phyloP scores from a whole-genome alignment of 2,797 vertebrate genomes.

The Holocentrus rufus region DNA sequence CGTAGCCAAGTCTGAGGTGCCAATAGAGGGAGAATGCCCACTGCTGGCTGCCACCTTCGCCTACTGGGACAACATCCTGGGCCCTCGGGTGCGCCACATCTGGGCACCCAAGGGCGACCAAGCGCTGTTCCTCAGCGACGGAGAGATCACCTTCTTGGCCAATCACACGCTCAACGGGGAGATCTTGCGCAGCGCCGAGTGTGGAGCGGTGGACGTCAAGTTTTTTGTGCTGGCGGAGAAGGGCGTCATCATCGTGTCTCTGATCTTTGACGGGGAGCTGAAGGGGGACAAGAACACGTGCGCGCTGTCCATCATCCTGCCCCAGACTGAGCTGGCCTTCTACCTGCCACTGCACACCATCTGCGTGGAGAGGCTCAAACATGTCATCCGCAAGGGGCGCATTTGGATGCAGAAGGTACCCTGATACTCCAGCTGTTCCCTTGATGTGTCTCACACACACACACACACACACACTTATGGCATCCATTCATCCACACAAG shows the following conservation, averaged over 20 bases:
- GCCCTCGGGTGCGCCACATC: constrained; percentile 94
- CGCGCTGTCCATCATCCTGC: constrained; percentile 94
- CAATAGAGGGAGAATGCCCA: constrained; percentile 90
- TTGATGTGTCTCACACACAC: neutral
- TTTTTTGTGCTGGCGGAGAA: constrained; percentile 98
- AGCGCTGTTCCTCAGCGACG: constrained; percentile 89
- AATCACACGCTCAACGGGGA: constrained; percentile 98
- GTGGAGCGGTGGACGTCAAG: constrained; percentile 95
- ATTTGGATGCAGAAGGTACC: constrained; percentile 99
- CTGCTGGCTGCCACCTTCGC: constrained; percentile 95
- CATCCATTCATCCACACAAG: neutral
- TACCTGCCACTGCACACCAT: constrained; percentile 94
- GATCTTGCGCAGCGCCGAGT: constrained; percentile 96
- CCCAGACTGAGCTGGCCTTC: constrained; percentile 92
- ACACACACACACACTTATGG: neutral
- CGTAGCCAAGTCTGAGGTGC: constrained; percentile 94
- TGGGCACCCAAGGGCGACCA: constrained; percentile 92
- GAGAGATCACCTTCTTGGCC: constrained; percentile 95
- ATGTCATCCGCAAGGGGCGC: constrained; percentile 94
- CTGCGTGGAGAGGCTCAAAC: constrained; percentile 94
- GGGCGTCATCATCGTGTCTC: constrained; percentile 95
- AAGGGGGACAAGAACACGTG: constrained; percentile 97
- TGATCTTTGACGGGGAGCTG: constrained; percentile 98
- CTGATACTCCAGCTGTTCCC: neutral
- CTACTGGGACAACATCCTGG: constrained; percentile 99